These are phyloP conservation scores for Sturmia bella DNA, from an alignment of 2,888 invertebrate species.

Conservation along the genomic window DNA sequence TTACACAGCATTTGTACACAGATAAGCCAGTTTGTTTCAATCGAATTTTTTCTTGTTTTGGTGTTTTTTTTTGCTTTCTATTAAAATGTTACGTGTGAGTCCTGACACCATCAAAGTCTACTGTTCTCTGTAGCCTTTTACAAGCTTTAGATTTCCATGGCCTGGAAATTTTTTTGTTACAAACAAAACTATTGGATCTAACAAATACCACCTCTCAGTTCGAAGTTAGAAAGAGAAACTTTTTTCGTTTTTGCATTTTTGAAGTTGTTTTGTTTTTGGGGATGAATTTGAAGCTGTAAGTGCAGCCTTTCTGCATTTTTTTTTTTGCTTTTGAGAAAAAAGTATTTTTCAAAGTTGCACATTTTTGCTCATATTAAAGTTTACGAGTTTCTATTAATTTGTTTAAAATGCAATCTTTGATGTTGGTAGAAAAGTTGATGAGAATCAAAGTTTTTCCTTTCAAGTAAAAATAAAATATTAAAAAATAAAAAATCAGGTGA, in stretches of 20 bases:
- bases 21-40: background rate
- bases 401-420: constrained; percentile 61
- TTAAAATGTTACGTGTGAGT: constrained; percentile 67
- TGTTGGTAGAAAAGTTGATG: constrained; percentile 43
- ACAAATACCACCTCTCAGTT: constrained; percentile 51
- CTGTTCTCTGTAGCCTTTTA: constrained; percentile 40
- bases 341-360: background rate
- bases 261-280: constrained; percentile 32
- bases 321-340: too few relatives aligned
- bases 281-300: constrained; percentile 46
- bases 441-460: constrained; percentile 43
- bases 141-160: background rate
- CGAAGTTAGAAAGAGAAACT: constrained; percentile 61
- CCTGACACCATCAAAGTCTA: constrained; percentile 67
- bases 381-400: constrained; percentile 49
- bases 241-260: constrained; percentile 14
- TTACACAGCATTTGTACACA: constrained; percentile 10
- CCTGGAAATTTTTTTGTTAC: background rate
- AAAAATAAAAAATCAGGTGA: background rate
- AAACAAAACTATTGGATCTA: constrained; percentile 21
- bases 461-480: background rate
- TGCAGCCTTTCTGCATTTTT: constrained; percentile 26
- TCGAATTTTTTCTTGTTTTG: constrained; percentile 14
- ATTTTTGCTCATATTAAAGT: constrained; percentile 40
- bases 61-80: constrained; percentile 44